Percentiles rank a stretch among this genome's conserved stretches.
These are phyloP conservation scores for Tichodroma muraria DNA, from an alignment of 2,113 vertebrate species.

Conservation along the genomic window DNA sequence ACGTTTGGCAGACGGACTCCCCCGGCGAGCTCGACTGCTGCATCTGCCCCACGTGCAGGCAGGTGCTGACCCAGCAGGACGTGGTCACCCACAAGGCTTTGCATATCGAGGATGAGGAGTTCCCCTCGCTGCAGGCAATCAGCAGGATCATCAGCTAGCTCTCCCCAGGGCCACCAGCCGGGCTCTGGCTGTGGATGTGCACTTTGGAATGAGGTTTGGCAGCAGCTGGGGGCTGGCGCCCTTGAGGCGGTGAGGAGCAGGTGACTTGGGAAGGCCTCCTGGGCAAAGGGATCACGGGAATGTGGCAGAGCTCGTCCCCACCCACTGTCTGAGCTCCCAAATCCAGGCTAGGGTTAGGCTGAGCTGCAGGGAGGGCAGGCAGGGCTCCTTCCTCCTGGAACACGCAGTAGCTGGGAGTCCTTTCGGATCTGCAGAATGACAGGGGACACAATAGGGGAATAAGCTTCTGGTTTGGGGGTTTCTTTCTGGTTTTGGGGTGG, in stretches of 20 bases:
- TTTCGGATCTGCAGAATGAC: background rate
- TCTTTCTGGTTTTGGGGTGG: background rate
- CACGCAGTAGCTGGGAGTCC: background rate
- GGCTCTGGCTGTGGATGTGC: background rate
- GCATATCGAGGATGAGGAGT: conserved; percentile 86
- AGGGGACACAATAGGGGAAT: background rate
- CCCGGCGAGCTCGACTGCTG: conserved; percentile 82
- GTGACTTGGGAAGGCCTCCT: background rate
- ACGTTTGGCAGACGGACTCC: conserved; percentile 75
- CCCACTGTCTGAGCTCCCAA: background rate
- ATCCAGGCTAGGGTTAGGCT: background rate
- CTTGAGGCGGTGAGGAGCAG: background rate
- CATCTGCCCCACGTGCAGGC: conserved; percentile 88
- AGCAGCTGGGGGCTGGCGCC: background rate
- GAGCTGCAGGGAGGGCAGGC: background rate
- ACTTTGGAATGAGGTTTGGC: conserved; percentile 14
- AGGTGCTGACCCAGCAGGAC: conserved; percentile 88
- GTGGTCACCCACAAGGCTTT: conserved; percentile 84
- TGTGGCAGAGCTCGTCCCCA: background rate
- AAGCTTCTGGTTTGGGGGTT: background rate
- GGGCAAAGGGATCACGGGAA: background rate
- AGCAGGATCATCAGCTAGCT: conserved; percentile 91
- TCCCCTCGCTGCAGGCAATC: conserved; percentile 92
- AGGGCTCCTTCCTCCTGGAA: background rate
- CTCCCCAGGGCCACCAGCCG: background rate